Base-by-base conservation (phyloP, 2,113 vertebrate species). In the Neofelis nebulosa region DNA sequence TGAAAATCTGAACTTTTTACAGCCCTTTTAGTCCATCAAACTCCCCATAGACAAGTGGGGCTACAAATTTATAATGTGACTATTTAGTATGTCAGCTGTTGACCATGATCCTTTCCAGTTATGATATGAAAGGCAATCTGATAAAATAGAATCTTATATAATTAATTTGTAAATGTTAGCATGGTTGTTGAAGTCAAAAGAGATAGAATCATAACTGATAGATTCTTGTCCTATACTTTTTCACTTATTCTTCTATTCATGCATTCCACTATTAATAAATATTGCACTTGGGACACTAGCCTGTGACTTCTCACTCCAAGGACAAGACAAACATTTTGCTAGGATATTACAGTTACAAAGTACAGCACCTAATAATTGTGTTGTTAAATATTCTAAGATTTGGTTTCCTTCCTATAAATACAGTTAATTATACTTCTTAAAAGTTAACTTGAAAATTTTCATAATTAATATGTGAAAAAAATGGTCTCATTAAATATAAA, bases 371-470 rank as follows among this genome's bases (percentile, higher is more conserved):
- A 93, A 50, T 52, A 86, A 69, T 11, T 48, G 9, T 79, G 10
- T 82, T 21, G 5, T 12, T 68, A 78, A 84, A 78, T 48, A 80
- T 6, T 38, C 0, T 61, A 36, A 57, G 18, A 27, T 68, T 76
- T 87, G 23, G 15, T 63, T 94, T 87, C 7, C 41, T 93, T 85
- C 12, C 27, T 52, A 31, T 79, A 91, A 86, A 50, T 78, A 38
- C 80, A 94, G 14, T 74, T 29, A 31, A 33, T 90, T 41, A 4
- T 27, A 52, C 10, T 33, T 68, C 29, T 61, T 36, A 84, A 90
- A 89, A 84, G 4, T 91, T 89, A 48, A 73, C 19, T n/a, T 92
- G 55, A 63, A 71, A 63, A 76, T 83, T 88, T 71, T n/a, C 12
- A 69, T 66, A 79, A n/a, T 8, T 69, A 55, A 90, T 52, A 45